Conservation (phyloP, 1,140 invertebrate species). For the Procambarus clarkii region DNA sequence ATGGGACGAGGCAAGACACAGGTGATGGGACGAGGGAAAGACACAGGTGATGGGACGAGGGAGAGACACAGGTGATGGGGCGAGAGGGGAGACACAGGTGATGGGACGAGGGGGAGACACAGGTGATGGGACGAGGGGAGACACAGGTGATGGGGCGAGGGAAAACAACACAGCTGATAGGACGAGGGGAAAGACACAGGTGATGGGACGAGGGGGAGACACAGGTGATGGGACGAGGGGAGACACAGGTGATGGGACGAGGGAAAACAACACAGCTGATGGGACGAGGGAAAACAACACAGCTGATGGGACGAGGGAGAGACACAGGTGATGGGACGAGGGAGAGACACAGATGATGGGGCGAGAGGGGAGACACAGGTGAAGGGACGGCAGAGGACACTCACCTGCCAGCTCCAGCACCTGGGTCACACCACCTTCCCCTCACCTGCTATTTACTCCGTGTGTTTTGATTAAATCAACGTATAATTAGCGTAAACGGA, state of each 20-base stretch:
- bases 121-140: too few species aligned
- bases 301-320: not conserved
- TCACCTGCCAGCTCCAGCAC: not conserved
- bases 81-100: not conserved
- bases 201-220: too few species aligned
- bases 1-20: not conserved
- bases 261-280: too few species aligned
- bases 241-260: not conserved
- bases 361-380: not conserved
- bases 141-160: too few species aligned
- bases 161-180: too few species aligned
- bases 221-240: too few species aligned
- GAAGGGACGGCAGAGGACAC: not conserved
- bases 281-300: too few species aligned
- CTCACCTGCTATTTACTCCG: constrained; percentile 39
- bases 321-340: too few species aligned
- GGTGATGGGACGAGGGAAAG: not conserved
- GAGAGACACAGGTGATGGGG: not conserved
- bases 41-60: too few species aligned
- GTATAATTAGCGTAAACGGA: constrained; percentile 43
- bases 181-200: too few species aligned
- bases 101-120: too few species aligned
- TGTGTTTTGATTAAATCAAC: constrained; percentile 44
- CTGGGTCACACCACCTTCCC: not conserved
- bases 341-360: not conserved